These are phyloP conservation scores for Picathartes gymnocephalus DNA, from an alignment of 2,113 vertebrate genomes.

Conservation along the genomic window DNA sequence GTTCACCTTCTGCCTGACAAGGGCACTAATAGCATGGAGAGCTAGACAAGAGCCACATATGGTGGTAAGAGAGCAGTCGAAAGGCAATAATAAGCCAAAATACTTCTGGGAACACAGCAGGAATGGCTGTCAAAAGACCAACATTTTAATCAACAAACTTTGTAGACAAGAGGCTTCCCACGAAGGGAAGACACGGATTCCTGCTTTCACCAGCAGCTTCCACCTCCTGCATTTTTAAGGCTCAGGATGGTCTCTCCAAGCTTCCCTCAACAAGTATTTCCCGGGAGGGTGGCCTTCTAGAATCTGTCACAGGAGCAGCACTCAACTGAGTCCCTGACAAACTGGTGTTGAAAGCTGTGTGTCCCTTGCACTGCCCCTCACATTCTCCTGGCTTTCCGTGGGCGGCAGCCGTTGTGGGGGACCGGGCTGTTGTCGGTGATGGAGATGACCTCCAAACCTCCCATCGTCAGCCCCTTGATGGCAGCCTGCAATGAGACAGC, in stretches of 20 bases:
- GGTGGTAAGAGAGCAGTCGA: not conserved
- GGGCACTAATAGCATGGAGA: not conserved
- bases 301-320: not conserved
- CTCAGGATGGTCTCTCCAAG: not conserved
- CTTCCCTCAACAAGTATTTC: not conserved
- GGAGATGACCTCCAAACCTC: slow-evolving; percentile 91
- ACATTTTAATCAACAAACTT: slow-evolving; percentile 55
- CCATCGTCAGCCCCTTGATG: slow-evolving; percentile 91
- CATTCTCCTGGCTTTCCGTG: slow-evolving; percentile 84
- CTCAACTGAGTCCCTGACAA: not conserved
- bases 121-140: not conserved
- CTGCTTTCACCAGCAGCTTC: not conserved
- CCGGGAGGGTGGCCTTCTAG: not conserved
- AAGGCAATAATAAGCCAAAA: slow-evolving; percentile 11
- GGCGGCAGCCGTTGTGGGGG: slow-evolving; percentile 96
- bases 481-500: slow-evolving; percentile 77
- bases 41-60: not conserved
- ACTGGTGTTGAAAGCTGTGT: not conserved
- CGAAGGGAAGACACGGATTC: not conserved
- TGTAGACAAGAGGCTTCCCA: slow-evolving; percentile 6
- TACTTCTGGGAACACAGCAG: slow-evolving; percentile 3
- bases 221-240: not conserved
- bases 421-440: slow-evolving; percentile 93
- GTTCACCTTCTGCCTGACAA: not conserved
- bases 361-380: slow-evolving; percentile 51